Evolutionary conservation across 2,113 vertebrate genomes (phyloP), one percentile per base, ranked within the genome.

Genomic region (Ploceus nigricollis): DNA sequence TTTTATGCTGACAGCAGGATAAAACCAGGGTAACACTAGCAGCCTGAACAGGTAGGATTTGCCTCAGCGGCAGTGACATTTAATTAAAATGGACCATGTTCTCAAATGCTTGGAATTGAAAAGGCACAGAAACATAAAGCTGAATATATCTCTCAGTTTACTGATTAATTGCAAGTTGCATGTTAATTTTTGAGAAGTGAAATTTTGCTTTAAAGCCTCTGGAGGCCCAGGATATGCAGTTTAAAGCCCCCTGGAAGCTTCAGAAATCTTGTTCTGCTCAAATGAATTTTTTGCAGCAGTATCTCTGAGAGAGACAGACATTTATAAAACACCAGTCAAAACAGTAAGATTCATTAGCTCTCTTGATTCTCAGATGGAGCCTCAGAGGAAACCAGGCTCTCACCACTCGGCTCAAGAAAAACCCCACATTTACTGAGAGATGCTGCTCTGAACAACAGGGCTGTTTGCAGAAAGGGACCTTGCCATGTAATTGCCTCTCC

Each of bases 1-100:
- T 94, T 83, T 90, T 80, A 84, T 61, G 72, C 64, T 95, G 95
- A 96, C 90, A 97, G 88, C 68, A 79, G 78, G 87, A 94, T 95
- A 90, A 96, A 96, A 95, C 61, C 76, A 93, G 61, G 70, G 78
- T 92, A 96, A 87, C 79, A 76, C 76, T 66, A 92, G 93, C 76
- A 94, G 87, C 72, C 51, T 45, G 57, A 86, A 89, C 92, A 94
- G 93, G 93, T 48, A 91, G 82, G 93, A 79, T 61, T 54, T 63
- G 28, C 86, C 82, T 95, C 56, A 37, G 64, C 6, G 0, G 58
- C 48, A n/a, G 44, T 88, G 92, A 95, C 48, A 85, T 93, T 93
- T 87, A 87, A 95, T 82, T 94, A 96, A 93, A 97, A 58, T 2
- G 3, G 70, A 61, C 72, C 60, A 1, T 76, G 86, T 75, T 96